These are phyloP conservation scores for Hyposoter didymator DNA, from an alignment of 2,888 invertebrate species.

Conservation along the genomic window DNA sequence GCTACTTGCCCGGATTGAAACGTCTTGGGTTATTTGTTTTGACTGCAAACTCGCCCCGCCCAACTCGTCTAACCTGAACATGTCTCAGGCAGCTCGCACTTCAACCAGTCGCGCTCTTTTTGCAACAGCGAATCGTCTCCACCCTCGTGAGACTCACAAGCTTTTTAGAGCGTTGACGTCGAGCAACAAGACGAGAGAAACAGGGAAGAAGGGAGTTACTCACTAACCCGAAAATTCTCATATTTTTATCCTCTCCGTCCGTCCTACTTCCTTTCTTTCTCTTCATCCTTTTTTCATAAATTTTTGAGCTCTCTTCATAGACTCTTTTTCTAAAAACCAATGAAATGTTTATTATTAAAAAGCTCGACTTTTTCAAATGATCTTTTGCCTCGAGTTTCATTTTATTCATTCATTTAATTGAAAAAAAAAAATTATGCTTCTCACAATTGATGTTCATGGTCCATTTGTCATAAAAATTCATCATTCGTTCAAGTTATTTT, in stretches of 20 bases:
- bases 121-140: conserved; percentile 48
- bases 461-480: too few species aligned
- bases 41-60: conserved; percentile 79
- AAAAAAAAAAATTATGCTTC: too few species aligned
- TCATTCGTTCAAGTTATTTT: neutral
- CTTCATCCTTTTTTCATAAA: conserved; percentile 19
- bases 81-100: conserved; percentile 66
- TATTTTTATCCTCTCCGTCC: neutral
- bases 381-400: too few species aligned
- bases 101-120: conserved; percentile 60
- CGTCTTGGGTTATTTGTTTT: conserved; percentile 82
- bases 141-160: conserved; percentile 48
- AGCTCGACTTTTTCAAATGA: neutral
- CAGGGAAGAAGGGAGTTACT: neutral
- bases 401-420: too few species aligned
- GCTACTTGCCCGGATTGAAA: conserved; percentile 76
- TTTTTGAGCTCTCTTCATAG: neutral
- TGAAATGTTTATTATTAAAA: neutral
- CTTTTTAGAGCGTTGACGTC: conserved; percentile 57
- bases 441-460: too few species aligned
- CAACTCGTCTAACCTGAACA: conserved; percentile 75
- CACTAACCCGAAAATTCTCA: conserved; percentile 1
- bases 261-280: conserved; percentile 25
- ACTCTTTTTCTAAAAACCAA: neutral
- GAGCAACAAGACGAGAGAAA: conserved; percentile 4